These are phyloP conservation scores for Mesocricetus auratus DNA, from an alignment of 2,113 vertebrate genomes.

Conservation along the genomic window DNA sequence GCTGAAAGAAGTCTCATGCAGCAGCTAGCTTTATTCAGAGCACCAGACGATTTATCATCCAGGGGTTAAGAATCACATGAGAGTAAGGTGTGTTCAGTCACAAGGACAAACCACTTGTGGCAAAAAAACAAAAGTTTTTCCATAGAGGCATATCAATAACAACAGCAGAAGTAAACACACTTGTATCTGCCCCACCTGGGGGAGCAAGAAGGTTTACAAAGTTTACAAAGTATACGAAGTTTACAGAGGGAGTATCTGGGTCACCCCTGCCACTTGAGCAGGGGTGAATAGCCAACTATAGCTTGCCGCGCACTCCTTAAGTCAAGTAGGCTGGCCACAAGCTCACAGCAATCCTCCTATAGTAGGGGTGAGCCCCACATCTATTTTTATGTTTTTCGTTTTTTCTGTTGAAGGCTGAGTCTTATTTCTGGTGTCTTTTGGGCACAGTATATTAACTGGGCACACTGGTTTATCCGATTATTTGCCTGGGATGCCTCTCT, in stretches of 20 bases:
- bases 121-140: neutral
- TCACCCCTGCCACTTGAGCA: neutral
- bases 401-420: neutral
- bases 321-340: neutral
- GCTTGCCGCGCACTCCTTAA: too few species aligned
- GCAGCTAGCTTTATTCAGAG: neutral
- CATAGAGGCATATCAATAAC: neutral
- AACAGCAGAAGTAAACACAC: too few species aligned
- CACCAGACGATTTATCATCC: neutral
- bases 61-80: neutral
- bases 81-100: neutral
- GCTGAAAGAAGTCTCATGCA: neutral
- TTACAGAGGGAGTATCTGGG: neutral
- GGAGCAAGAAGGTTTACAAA: too few species aligned
- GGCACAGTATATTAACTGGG: neutral
- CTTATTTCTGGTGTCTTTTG: neutral
- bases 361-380: neutral
- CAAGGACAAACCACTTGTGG: neutral
- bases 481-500: neutral
- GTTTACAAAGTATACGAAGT: neutral
- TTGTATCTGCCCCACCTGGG: neutral
- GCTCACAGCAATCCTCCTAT: neutral
- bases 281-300: neutral
- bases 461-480: neutral
- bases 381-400: neutral